phyloP scores from a whole-genome alignment of 2,797 vertebrate genomes.

The Gallinago solitaria region DNA sequence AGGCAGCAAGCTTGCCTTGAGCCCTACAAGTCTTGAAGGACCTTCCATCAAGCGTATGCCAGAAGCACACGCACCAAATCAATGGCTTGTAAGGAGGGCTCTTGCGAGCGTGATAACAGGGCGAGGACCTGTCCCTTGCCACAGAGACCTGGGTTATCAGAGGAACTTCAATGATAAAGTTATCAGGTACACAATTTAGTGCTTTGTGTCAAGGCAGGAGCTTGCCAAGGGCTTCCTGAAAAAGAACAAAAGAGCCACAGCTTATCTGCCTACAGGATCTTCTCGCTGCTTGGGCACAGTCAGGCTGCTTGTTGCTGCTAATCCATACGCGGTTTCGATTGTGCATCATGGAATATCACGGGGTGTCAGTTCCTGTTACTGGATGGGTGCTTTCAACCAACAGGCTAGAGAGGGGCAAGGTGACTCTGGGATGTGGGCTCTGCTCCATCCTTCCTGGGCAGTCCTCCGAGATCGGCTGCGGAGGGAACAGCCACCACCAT shows the following conservation, averaged over 20 bases:
- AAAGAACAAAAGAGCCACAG: constrained; percentile 31
- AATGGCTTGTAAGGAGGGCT: background rate
- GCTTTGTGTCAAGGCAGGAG: background rate
- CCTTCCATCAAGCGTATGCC: background rate
- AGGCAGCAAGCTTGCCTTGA: background rate
- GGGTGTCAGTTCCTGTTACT: accelerated
- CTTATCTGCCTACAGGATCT: constrained; percentile 31
- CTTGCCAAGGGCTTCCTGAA: constrained; percentile 8
- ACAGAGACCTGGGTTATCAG: constrained; percentile 19
- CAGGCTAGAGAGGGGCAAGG: background rate
- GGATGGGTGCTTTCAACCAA: background rate
- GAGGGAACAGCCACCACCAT: background rate
- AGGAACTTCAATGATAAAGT: background rate
- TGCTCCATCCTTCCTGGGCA: background rate
- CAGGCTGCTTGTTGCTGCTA: background rate
- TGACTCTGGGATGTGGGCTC: background rate
- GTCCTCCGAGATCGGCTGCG: background rate
- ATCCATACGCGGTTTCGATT: background rate
- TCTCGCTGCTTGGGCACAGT: background rate
- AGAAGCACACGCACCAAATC: background rate
- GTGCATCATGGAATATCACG: accelerated
- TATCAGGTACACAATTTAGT: background rate
- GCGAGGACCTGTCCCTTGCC: background rate
- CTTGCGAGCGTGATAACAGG: background rate
- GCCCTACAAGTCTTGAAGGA: background rate